Conservation (phyloP, 2,888 invertebrate species). For the Caenorhabditis zanzibari region DNA sequence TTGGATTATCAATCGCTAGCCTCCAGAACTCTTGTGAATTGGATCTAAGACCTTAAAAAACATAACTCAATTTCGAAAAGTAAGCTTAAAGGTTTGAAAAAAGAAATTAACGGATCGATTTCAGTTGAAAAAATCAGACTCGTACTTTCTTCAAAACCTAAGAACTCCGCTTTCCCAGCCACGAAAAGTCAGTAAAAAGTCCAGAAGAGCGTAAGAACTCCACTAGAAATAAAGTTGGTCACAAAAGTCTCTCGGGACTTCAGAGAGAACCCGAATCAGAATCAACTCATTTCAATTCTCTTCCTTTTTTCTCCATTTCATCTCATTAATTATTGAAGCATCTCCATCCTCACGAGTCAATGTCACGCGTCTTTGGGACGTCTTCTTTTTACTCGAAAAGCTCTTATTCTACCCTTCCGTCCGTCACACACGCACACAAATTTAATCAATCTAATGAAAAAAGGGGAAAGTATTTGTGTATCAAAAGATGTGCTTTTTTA, state of each 20-base stretch:
- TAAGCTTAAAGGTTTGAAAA: too few species aligned
- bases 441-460: constrained; percentile 62
- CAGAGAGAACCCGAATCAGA: constrained; percentile 1
- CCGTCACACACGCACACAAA: constrained; percentile 35
- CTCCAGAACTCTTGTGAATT: too few species aligned
- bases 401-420: constrained; percentile 7
- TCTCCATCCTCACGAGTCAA: constrained; percentile 9
- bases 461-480: constrained; percentile 34
- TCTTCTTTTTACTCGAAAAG: constrained; percentile 17
- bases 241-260: constrained; percentile 5
- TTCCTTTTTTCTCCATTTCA: constrained; percentile 28
- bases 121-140: too few species aligned
- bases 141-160: neutral
- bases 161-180: too few species aligned
- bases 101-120: too few species aligned
- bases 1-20: too few species aligned
- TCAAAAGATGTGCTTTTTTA: constrained; percentile 6
- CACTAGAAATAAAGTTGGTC: neutral
- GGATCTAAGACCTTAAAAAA: too few species aligned
- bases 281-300: constrained; percentile 25
- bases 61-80: too few species aligned
- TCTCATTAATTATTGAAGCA: constrained; percentile 61
- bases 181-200: too few species aligned
- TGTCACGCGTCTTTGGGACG: constrained; percentile 36
- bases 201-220: neutral